Evolutionary conservation across 2,113 vertebrate species (phyloP), one percentile per base, ranked within the genome.

Genomic region (Burhinus oedicnemus): DNA sequence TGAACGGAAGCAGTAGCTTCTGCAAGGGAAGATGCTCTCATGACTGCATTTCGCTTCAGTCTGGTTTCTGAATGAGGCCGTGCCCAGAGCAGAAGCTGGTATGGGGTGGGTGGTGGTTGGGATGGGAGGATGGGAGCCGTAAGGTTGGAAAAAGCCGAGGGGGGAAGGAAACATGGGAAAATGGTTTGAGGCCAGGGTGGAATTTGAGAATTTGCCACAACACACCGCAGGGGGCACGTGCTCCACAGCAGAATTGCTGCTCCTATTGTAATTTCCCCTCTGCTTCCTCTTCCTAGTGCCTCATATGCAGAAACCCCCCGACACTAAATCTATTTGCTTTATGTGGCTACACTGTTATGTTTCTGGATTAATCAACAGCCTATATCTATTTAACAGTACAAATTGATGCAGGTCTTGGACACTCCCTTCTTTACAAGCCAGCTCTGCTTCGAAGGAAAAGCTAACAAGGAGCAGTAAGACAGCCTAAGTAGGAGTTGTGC

Each of bases 141-240:
- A 83, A 61, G 13, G 8, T 2, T 52, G 29, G 36, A 55, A 2
- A 58, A 34, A 34, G 40, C n/a, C n/a, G n/a, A n/a, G n/a, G n/a
- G n/a, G n/a, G n/a, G n/a, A n/a, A n/a, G n/a, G n/a, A n/a, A n/a
- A n/a, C n/a, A n/a, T n/a, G n/a, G n/a, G n/a, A 32, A 74, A 83
- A 40, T 8, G 14, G 12, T 78, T 66, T 38, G 44, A 45, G 29
- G 64, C 12, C 20, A 42, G 32, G 5, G 15, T 79, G 52, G 52
- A 75, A 93, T 30, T 64, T 2, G 0, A 30, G 11, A 88, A 4
- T 13, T 15, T 36, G 32, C 25, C 44, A 57, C n/a, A 55, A 34
- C 8, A 32, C 29, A 11, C 27, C 34, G 22, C 2, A 4, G 42
- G 4, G 4, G 12, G 5, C 30, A 52, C 2, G 2, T 7, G 32